Conservation (phyloP, 2,797 vertebrate genomes). For the Sebastes elongatus region DNA sequence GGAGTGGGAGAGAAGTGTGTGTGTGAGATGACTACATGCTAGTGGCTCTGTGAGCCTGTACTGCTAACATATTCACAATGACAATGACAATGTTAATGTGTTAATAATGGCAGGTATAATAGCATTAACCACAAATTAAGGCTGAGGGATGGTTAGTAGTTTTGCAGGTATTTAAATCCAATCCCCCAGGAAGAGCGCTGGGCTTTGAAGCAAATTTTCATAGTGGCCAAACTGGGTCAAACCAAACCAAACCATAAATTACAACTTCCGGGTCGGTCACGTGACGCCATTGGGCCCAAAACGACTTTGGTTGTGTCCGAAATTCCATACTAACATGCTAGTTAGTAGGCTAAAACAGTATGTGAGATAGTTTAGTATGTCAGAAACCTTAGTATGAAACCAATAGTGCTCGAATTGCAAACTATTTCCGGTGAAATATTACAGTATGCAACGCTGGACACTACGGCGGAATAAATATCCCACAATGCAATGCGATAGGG, state of each 20-base stretch:
- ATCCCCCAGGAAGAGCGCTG: not conserved
- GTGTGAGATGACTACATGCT: not conserved
- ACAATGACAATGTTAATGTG: not conserved
- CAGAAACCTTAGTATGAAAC: no score
- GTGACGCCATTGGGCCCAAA: not conserved
- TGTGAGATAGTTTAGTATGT: no score
- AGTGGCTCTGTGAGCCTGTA: not conserved
- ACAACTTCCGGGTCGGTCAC: not conserved
- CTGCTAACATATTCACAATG: not conserved
- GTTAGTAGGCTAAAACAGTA: no score
- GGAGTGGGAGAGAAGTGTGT: not conserved
- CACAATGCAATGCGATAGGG: no score
- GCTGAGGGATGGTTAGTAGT: not conserved
- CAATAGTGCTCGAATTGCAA: no score
- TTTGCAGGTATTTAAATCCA: not conserved
- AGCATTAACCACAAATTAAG: not conserved
- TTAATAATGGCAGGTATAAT: not conserved
- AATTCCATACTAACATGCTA: no score
- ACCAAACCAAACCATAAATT: not conserved
- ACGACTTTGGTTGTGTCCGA: not conserved
- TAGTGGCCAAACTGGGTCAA: not conserved
- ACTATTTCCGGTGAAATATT: no score
- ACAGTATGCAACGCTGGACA: no score
- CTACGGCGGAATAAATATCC: no score
- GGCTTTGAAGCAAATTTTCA: not conserved